phyloP scores from a whole-genome alignment of 1,140 invertebrate species.

The Dermatophagoides farinae region DNA sequence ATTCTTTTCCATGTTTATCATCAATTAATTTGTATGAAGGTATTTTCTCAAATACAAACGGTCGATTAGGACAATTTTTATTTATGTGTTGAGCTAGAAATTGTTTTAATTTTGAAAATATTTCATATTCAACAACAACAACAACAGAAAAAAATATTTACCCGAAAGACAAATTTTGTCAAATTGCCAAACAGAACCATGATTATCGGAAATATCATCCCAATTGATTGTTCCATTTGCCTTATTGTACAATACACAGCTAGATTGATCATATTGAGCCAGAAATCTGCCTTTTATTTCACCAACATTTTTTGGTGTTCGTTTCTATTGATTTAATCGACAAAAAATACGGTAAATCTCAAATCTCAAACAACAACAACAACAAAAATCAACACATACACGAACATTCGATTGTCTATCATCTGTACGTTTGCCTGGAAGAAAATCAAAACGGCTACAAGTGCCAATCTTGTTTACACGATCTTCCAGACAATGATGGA shows the following conservation, averaged over 20 bases:
- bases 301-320: background rate
- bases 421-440: constrained; percentile 48
- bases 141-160: constrained; percentile 30
- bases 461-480: constrained; percentile 48
- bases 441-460: constrained; percentile 70
- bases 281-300: background rate
- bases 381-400: background rate
- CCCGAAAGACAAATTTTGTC: constrained; percentile 69
- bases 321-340: background rate
- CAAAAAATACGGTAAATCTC: too few species aligned
- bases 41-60: constrained; percentile 67
- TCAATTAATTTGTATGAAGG: constrained; percentile 32
- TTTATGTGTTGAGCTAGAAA: background rate
- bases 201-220: background rate
- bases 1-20: constrained; percentile 31
- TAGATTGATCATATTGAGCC: constrained; percentile 54
- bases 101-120: background rate
- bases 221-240: background rate
- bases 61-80: constrained; percentile 44
- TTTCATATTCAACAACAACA: background rate
- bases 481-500: constrained; percentile 60
- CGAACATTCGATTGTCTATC: background rate
- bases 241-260: constrained; percentile 63
- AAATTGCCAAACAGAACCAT: constrained; percentile 50
- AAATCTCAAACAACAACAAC: too few species aligned